Evolutionary conservation across 1,140 invertebrate species (phyloP), one percentile per base, ranked within the genome.

Genomic region (Drosophila nigromelanica): DNA sequence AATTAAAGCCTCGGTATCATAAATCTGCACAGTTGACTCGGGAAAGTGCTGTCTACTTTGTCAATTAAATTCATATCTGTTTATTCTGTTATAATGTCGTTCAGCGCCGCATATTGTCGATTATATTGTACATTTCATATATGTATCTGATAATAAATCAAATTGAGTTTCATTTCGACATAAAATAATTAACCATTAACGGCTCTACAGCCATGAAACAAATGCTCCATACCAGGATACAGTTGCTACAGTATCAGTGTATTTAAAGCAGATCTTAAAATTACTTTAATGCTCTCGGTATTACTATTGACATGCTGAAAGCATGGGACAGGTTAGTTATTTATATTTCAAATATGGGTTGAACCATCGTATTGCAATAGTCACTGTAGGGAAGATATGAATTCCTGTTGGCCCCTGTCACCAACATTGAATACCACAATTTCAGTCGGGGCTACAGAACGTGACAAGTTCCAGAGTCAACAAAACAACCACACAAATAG

Each of bases 1-100:
- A 78, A 82, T 68, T 75, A 59, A 27, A 67, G 54, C 58, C 66
- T 10, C 48, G 48, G 21, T 71, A 71, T 64, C 54, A 78, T 82
- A 78, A 82, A 74, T 81, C 70, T 58, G 39, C 47, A 33, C 67
- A 67, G 64, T 75, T 58, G 55, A 66, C 42, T 63, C 47, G 47
- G 15, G 52, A 54, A 59, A 67, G 47, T 59, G 24, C 39, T 59
- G 37, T 45, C 52, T 45, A 59, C 12, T 43, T 39, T 21, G 62
- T 52, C 69, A 4, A 6, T 35, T 56, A 35, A 33, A 39, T 40
- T 50, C 27, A 51, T 33, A 33, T 62, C 24, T 62, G 33, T 24
- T 18, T 50, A 50, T 37, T 5, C 39, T 43, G 24, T 50, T 43
- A 59, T 52, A 7, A 33, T 59, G 21, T 27, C 39, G 37, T 8